These are phyloP conservation scores for Listronotus bonariensis DNA, from an alignment of 1,140 invertebrate species.

Conservation along the genomic window DNA sequence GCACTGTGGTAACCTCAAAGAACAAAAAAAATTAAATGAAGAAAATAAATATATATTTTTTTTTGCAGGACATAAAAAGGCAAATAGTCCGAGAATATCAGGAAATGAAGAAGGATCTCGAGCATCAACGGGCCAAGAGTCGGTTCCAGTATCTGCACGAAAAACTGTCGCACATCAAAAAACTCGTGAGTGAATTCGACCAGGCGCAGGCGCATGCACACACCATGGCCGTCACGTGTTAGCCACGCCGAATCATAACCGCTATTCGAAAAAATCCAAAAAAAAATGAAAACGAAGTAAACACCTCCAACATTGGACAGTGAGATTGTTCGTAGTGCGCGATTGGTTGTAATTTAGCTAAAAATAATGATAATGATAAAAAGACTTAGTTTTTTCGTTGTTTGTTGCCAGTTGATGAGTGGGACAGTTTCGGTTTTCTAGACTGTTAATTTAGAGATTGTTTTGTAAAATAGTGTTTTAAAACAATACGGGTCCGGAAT, in stretches of 20 bases:
- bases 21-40: not conserved
- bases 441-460: slow-evolving; percentile 2
- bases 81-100: slow-evolving; percentile 83
- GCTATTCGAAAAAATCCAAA: not conserved
- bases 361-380: too few relatives aligned
- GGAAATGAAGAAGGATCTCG: slow-evolving; percentile 72
- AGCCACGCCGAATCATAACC: slow-evolving; percentile 17
- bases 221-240: slow-evolving; percentile 16
- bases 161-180: slow-evolving; percentile 89
- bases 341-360: not conserved
- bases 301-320: too few relatives aligned
- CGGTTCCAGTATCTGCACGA: slow-evolving; percentile 86
- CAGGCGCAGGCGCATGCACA: slow-evolving; percentile 47
- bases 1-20: too few relatives aligned
- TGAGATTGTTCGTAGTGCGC: slow-evolving; percentile 5
- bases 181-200: slow-evolving; percentile 82
- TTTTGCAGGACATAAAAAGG: slow-evolving; percentile 68
- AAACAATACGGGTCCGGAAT: slow-evolving; percentile 2
- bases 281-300: not conserved
- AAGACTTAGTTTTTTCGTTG: not conserved
- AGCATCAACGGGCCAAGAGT: slow-evolving; percentile 72
- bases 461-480: not conserved
- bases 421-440: not conserved
- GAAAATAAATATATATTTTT: slow-evolving; percentile 4
- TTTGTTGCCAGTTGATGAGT: slow-evolving; percentile 4